Conservation (phyloP, 2,797 vertebrate genomes). For the Calcarius lapponicus region DNA sequence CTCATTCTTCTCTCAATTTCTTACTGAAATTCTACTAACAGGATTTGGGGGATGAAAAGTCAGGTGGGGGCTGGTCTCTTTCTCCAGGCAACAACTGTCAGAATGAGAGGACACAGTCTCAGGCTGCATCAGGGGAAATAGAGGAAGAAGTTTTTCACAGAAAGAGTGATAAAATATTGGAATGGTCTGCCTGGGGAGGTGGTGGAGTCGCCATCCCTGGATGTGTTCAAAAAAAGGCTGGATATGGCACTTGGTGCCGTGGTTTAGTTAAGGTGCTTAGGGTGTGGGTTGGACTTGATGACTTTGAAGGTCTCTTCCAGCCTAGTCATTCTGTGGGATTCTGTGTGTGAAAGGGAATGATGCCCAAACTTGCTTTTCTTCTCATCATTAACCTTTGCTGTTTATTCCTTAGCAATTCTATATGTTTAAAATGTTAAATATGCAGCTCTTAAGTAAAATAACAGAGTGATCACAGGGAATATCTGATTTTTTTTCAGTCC, state of each 20-base stretch:
- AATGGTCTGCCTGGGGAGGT: background rate
- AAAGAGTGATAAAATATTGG: background rate
- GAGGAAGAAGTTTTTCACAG: background rate
- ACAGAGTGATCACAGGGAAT: background rate
- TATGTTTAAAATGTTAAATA: background rate
- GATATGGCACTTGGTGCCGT: background rate
- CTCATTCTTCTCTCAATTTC: background rate
- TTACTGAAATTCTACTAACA: background rate
- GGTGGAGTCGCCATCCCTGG: background rate
- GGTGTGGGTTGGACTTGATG: background rate
- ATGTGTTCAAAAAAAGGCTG: background rate
- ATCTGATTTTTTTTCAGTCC: background rate
- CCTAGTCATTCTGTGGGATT: background rate
- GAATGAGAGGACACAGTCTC: background rate
- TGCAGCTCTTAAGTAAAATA: background rate
- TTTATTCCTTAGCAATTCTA: background rate
- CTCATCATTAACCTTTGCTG: background rate
- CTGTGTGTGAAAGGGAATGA: background rate
- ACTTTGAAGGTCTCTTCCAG: background rate
- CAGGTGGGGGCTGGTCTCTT: background rate
- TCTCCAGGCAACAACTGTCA: background rate
- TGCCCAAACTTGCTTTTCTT: background rate
- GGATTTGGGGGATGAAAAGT: background rate
- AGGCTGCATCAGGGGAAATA: background rate
- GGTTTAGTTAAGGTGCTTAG: background rate